These are phyloP conservation scores for Caenorhabditis sp. DNA, from an alignment of 2,888 invertebrate genomes.

Conservation along the genomic window DNA sequence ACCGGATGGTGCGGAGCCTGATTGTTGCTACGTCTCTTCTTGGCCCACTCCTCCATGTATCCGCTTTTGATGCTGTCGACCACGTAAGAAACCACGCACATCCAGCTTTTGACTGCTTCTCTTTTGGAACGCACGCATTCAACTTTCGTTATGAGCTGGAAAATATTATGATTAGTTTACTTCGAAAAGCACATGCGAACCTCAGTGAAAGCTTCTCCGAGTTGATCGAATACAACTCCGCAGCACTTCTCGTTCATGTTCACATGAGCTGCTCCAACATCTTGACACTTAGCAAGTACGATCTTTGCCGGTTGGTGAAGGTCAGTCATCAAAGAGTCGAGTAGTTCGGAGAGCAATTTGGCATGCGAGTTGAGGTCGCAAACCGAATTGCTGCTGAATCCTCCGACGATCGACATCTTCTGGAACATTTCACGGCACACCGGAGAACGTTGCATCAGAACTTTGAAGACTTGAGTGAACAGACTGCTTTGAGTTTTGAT, in stretches of 20 bases:
- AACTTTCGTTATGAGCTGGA: conserved; percentile 75
- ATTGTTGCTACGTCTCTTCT: conserved; percentile 66
- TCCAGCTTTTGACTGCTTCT: conserved; percentile 81
- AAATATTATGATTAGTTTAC: neutral
- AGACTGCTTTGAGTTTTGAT: conserved; percentile 70
- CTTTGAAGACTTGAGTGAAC: conserved; percentile 77
- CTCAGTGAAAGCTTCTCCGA: conserved; percentile 81
- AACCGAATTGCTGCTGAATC: conserved; percentile 74
- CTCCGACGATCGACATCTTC: conserved; percentile 81
- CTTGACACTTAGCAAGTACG: conserved; percentile 76
- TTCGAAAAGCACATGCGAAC: too few species aligned
- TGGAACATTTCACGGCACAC: conserved; percentile 79
- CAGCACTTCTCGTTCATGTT: conserved; percentile 75
- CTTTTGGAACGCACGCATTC: conserved; percentile 80
- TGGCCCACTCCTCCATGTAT: conserved; percentile 77
- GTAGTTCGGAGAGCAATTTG: conserved; percentile 74
- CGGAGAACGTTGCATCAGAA: conserved; percentile 69
- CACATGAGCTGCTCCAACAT: conserved; percentile 78
- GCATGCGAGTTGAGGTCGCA: conserved; percentile 77
- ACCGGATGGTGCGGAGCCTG: conserved; percentile 21
- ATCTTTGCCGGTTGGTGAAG: conserved; percentile 76
- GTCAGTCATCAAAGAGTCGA: conserved; percentile 77
- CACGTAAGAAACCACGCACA: conserved; percentile 77
- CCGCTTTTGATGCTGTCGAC: conserved; percentile 79
- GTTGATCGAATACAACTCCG: conserved; percentile 78